phyloP scores from a whole-genome alignment of 2,888 invertebrate genomes.

The Leistus spinibarbis region DNA sequence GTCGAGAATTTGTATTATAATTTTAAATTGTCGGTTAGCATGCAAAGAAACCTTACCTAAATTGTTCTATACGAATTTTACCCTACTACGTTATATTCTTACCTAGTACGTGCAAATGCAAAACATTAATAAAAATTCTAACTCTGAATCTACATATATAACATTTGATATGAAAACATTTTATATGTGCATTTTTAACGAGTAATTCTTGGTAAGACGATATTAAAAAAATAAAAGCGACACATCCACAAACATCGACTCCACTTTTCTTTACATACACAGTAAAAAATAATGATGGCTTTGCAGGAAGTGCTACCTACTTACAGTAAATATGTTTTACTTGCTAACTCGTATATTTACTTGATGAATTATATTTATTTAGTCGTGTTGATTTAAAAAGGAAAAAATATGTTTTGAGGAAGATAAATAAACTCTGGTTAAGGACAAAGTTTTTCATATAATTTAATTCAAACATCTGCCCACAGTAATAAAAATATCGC shows the following conservation, averaged over 20 bases:
- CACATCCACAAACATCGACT: slow-evolving; percentile 16
- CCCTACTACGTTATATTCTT: no score
- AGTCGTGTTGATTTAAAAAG: neutral
- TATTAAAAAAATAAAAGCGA: slow-evolving; percentile 1
- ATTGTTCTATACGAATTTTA: no score
- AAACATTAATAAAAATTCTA: slow-evolving; percentile 33
- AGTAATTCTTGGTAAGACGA: neutral
- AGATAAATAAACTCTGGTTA: no score
- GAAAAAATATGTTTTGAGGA: no score
- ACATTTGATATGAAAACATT: slow-evolving; percentile 29
- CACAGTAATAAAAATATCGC: no score
- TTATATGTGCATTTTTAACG: slow-evolving; percentile 23
- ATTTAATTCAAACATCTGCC: no score
- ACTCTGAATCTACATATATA: slow-evolving; percentile 20
- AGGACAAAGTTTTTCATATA: no score
- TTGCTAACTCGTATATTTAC: neutral
- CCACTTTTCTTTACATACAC: neutral
- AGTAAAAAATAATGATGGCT: neutral
- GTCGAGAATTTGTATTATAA: neutral
- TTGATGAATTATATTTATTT: neutral
- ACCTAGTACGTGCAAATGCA: slow-evolving; percentile 20
- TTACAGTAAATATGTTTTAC: neutral
- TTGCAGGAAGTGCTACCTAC: neutral
- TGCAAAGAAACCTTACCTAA: neutral
- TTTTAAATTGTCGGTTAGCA: neutral